Evolutionary conservation across 2,113 vertebrate genomes (phyloP), one percentile per base, ranked within the genome.

Genomic region (Brevimyrus niger): DNA sequence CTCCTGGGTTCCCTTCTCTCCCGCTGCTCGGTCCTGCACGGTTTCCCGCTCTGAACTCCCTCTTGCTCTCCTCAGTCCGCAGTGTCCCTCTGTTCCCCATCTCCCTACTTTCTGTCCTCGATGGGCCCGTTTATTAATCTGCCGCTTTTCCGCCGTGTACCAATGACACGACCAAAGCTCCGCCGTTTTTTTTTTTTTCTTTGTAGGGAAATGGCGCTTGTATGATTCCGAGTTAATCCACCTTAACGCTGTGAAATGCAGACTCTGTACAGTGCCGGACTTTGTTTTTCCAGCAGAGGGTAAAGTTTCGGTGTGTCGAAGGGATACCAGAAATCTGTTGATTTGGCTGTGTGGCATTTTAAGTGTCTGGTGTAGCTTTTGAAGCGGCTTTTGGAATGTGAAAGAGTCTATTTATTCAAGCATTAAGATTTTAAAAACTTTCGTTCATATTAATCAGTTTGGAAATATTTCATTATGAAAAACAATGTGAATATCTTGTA

Each of bases 1-100:
- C 91, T 93, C 89, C 90, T 69, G 48, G 88, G 89, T 90, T 91
- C 94, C 93, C 93, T 21, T 38, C 23, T 88, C 47, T 46, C 55
- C 19, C 44, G 0, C 42, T 35, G 21, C 44, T 50, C 27, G 13
- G 3, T 27, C 73, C 73, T 6, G 10, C 2, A n/a, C 1, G 21
- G 44, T 47, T 86, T 47, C 3, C n/a, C 5, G 19, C 47, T 38
- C 86, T 31, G 21, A 19, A 53, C 48, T 31, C 3, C 35, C 6
- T 38, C 51, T 55, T 55, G 19, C 47, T 11, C 31, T 89, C 10
- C 35, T 27, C 23, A 10, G 21, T 89, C 42, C 21, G 27, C 31
- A 9, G 27, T 47, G 50, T 55, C 31, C 42, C 47, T n/a, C 46
- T 46, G 44, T 8, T 85, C n/a, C n/a, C 65, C 4, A 21, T 13